Evolutionary conservation across 1,140 invertebrate genomes (phyloP), one percentile per base, ranked within the genome.

Genomic region (Capitella teleta): DNA sequence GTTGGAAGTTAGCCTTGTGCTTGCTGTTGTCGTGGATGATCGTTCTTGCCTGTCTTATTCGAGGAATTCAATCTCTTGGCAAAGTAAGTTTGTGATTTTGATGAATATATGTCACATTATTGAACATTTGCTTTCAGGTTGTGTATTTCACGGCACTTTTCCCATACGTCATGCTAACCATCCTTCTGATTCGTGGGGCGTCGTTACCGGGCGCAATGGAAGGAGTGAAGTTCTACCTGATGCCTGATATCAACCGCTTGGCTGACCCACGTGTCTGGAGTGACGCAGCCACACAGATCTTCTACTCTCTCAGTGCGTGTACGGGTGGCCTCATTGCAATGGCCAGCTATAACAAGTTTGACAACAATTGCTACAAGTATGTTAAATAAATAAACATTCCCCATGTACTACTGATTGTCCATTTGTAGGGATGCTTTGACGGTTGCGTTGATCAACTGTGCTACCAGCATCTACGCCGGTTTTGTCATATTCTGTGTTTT

Each of bases 401-500:
- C 38, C 38, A 40, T 8, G 4, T 8, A 14, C 38, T 24, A 40
- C 14, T 40, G 8, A 52, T 40, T 1, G 36, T 47, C n/a, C n/a
- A n/a, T n/a, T 42, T 38, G n/a, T 49, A 57, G 68, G 50, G 94
- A 98, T 70, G 88, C 91, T 0, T 79, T 97, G 5, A 83, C 92
- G 70, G 89, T 98, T 5, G 90, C 90, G 21, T 67, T 94, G 32
- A 92, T 91, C 8, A 98, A 98, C 67, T 93, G 91, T 62, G 81
- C 85, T 44, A 98, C 95, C 0, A 96, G 92, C 5, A 86, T 98
- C 80, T 98, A 97, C 67, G 93, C 94, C 48, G 94, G 92, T 0
- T 85, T 98, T 41, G 93, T 98, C 2, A 92, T 98, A 6, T 98
- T 98, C 66, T 91, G 91, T 0, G 86, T 98, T 18, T 87, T 98